Evolutionary conservation across 2,113 vertebrate genomes (phyloP), one percentile per base, ranked within the genome.

Genomic region (Planiliza haematocheilus): DNA sequence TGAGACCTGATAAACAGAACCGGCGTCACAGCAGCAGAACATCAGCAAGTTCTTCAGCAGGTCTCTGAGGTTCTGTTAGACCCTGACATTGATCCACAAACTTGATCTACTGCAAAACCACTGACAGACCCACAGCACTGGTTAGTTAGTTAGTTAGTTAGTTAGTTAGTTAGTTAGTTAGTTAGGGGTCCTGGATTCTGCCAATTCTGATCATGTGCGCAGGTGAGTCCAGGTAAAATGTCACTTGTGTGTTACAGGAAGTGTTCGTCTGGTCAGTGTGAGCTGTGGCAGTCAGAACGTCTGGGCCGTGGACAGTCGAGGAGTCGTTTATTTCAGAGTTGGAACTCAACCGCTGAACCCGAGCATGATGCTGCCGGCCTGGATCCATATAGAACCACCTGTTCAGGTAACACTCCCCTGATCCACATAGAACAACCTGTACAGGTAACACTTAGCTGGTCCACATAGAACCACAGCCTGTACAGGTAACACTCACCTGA

Each of bases 361-460:
- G 1, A 99, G 95, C 81, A 95, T 99, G 94, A 99, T 99, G 98
- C 94, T 99, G 52, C 98, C 98, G 0, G 98, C 98, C 0, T 99
- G 98, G 98, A 98, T 99, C 87, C 94, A 93, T 77, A 98, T 99
- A 18, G 97, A 99, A 58, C 95, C 96, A 6, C 97, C 96, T 9
- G 90, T 91, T 41, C 97, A 97, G 96, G 96, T 98, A 93, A 60
- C 30, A 30, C 11, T 43, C 36, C n/a, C 20, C 0, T 96, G 95
- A 95, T 97, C 84, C 93, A 89, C 77, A 95, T 96, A 34, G 95
- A 96, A 55, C 93, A 95, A 7, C 95, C 95, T 2, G 84, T 92
- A 42, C 95, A 96, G 95, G 95, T 97, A 93, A 46, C 20, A 43
- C 20, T 16, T 30, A 30, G 3, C 24, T 7, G n/a, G 17, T 17